These are phyloP conservation scores for Hermaeophaga mercurialis DNA, from an alignment of 2,888 invertebrate species.

Conservation along the genomic window DNA sequence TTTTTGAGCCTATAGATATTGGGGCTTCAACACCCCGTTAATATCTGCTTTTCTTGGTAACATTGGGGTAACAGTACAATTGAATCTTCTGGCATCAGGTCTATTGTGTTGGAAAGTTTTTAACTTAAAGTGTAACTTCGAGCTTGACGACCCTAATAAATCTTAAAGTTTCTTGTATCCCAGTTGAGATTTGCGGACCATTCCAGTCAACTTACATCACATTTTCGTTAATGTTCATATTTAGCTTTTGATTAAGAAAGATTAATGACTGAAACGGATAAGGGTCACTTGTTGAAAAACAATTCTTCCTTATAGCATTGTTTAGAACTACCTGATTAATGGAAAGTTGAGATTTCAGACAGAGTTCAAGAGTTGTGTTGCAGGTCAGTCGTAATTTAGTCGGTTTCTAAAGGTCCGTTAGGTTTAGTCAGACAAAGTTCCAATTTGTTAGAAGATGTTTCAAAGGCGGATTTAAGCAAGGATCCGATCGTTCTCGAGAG, in stretches of 20 bases:
- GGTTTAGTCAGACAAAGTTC: slow-evolving; percentile 3
- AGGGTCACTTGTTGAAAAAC: background rate
- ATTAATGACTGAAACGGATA: background rate
- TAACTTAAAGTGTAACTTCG: background rate
- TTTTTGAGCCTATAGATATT: too few species aligned
- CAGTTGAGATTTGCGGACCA: background rate
- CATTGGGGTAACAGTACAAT: too few species aligned
- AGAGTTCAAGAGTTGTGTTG: background rate
- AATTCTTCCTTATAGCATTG: background rate
- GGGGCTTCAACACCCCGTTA: too few species aligned
- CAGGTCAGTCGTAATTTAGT: slow-evolving; percentile 8
- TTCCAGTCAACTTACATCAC: background rate
- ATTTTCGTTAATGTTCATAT: slow-evolving; percentile 6
- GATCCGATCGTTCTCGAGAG: background rate
- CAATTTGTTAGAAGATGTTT: background rate
- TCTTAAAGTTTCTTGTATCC: slow-evolving; percentile 7
- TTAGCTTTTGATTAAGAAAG: slow-evolving; percentile 4
- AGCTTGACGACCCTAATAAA: slow-evolving; percentile 6
- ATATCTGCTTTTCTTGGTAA: too few species aligned
- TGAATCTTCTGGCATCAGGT: background rate
- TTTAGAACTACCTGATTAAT: slow-evolving; percentile 3
- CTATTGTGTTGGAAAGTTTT: slow-evolving; percentile 7
- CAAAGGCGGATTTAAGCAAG: background rate
- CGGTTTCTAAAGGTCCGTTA: background rate
- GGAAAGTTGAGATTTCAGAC: background rate